Evolutionary conservation across 2,888 invertebrate genomes (phyloP).

Genomic region (Caenorhabditis sulstoni): DNA sequence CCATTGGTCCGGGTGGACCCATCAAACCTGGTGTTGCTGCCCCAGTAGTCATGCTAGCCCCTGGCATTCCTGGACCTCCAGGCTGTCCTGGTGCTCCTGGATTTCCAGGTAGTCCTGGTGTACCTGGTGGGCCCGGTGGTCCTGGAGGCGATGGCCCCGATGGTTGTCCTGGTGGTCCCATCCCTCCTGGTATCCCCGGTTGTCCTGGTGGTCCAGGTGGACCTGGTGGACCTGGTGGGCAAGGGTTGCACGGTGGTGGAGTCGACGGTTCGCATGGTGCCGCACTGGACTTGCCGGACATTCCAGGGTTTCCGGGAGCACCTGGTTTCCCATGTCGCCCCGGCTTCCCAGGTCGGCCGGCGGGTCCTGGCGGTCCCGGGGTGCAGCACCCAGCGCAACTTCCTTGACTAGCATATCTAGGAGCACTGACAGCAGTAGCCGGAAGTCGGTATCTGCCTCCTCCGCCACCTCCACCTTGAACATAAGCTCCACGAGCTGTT

Average conservation of each 20-base stretch:
- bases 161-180: constrained; percentile 17
- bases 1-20: constrained; percentile 65
- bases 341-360: constrained; percentile 34
- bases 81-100: constrained; percentile 14
- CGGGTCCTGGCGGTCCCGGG: constrained; percentile 50
- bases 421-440: background rate
- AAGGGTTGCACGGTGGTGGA: constrained; percentile 47
- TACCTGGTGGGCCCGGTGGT: constrained; percentile 33
- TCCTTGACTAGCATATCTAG: background rate
- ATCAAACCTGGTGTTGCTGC: constrained; percentile 20
- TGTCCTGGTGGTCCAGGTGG: background rate
- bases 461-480: constrained; percentile 12
- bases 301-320: constrained; percentile 38
- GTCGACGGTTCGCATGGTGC: constrained; percentile 35
- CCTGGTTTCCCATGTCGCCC: constrained; percentile 55
- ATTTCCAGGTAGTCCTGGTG: constrained; percentile 22
- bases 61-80: constrained; percentile 13
- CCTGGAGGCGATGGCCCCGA: constrained; percentile 11
- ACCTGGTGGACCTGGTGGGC: constrained; percentile 41
- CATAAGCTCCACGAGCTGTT: constrained; percentile 38
- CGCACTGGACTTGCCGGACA: constrained; percentile 12
- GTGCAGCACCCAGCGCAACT: constrained; percentile 49
- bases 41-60: constrained; percentile 1
- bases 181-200: constrained; percentile 5
- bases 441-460: background rate